Base-by-base conservation (phyloP, 2,113 vertebrate genomes). In the Girardinichthys multiradiatus region DNA sequence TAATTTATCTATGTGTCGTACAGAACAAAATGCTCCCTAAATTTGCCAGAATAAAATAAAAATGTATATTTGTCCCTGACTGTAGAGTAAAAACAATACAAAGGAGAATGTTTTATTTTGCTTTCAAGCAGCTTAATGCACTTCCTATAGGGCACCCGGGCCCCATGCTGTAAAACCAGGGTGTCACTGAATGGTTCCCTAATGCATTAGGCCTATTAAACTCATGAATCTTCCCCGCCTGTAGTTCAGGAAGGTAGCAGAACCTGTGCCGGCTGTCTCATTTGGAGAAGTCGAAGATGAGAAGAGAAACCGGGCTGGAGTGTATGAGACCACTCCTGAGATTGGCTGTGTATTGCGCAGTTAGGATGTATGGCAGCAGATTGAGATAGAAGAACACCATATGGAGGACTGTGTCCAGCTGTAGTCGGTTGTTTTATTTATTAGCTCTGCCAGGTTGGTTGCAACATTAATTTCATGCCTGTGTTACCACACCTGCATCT, bases 391-490 rank as follows among this genome's bases (percentile, higher is more conserved):
- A 68, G 54, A 24, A 13, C 70, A 63, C 77, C 87, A 86, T 86
- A 91, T 83, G 87, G 84, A 68, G 66, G 68, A 17, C 65, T 63
- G 58, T 68, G 73, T 65, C 60, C 64, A 75, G 67, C 83, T 70
- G 71, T 69, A 79, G 80, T 63, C 51, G 85, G 66, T 87, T 88
- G 84, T 89, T 89, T 92, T 89, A 92, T 90, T 88, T 88, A 90
- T 90, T 87, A 87, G 72, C 87, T 68, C 72, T 82, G 89, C 87
- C 87, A 86, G 82, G 74, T 82, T 83, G 76, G 64, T 74, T 77
- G 82, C 79, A 70, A 84, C 85, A 79, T 86, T 90, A 75, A 91
- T 92, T 88, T 91, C 85, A 90, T 87, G 87, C 83, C 85, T 85
- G 74, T 70, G 68, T 86, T 88, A 68, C 66, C 81, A 85, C 89